phyloP scores from a whole-genome alignment of 2,113 vertebrate genomes.

The Ameiurus melas region DNA sequence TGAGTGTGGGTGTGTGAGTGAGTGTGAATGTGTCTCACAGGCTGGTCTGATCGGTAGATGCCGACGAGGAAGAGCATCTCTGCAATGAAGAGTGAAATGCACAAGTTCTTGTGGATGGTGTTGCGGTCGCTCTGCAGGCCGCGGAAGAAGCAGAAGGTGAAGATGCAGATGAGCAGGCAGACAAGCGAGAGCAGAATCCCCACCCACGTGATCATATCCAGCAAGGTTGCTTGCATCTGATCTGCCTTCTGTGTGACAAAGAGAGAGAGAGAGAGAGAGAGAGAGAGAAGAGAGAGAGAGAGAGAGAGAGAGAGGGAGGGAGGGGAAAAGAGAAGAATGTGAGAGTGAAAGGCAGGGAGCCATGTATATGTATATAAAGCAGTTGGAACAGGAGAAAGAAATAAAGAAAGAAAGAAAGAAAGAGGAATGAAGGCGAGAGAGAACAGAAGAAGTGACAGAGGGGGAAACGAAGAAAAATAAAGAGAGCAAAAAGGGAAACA shows the following conservation, averaged over 20 bases:
- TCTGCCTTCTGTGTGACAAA: conserved; percentile 80
- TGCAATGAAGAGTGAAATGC: conserved; percentile 96
- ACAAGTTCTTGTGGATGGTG: conserved; percentile 98
- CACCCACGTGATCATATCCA: conserved; percentile 98
- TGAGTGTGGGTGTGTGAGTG: background rate
- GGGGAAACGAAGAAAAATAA: too few species aligned
- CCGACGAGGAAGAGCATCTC: conserved; percentile 96
- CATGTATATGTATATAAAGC: background rate
- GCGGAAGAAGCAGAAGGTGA: conserved; percentile 99
- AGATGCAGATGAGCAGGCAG: conserved; percentile 98
- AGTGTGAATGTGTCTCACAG: conserved; percentile 73
- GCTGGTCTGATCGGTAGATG: conserved; percentile 95
- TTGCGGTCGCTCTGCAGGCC: conserved; percentile 97
- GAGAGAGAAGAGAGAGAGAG: conserved; percentile 14
- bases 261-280: conserved; percentile 23
- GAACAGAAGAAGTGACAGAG: background rate
- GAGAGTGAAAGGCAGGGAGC: background rate
- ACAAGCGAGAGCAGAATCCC: conserved; percentile 96
- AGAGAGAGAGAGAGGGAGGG: conserved; percentile 27
- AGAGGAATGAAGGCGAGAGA: background rate
- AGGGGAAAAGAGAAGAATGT: background rate
- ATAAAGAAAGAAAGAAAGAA: background rate
- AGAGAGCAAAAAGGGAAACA: background rate
- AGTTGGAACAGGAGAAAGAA: background rate
- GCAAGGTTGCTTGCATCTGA: conserved; percentile 89